phyloP scores from a whole-genome alignment of 1,140 invertebrate genomes.

The Diploscapter pachys region DNA sequence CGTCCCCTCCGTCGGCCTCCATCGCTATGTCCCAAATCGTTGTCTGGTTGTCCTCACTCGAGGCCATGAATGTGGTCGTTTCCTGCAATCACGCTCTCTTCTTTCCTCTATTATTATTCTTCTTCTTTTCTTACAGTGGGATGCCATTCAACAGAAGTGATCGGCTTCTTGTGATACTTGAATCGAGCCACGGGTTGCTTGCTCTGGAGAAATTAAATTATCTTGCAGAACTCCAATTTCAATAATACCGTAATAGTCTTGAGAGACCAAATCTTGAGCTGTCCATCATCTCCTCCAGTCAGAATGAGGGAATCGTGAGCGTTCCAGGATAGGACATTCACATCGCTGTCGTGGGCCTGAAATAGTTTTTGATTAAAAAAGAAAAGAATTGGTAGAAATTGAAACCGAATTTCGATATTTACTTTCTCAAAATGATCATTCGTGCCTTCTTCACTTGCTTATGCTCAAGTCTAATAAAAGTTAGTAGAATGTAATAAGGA shows the following conservation, averaged over 20 bases:
- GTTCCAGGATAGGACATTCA: slow-evolving; percentile 99
- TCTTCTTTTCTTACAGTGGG: slow-evolving; percentile 62
- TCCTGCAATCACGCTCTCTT: slow-evolving; percentile 64
- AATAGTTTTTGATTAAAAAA: background rate
- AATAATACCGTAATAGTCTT: slow-evolving; percentile 72
- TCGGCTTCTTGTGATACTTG: slow-evolving; percentile 83
- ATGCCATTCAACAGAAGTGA: slow-evolving; percentile 96
- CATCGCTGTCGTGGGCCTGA: slow-evolving; percentile 79
- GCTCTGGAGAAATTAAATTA: slow-evolving; percentile 41
- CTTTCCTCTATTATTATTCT: no score
- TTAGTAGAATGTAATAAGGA: no score
- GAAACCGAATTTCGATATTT: no score
- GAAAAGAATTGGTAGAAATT: background rate
- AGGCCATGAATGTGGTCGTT: slow-evolving; percentile 83
- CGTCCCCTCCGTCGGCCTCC: slow-evolving; percentile 62
- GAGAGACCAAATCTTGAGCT: slow-evolving; percentile 90
- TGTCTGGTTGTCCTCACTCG: slow-evolving; percentile 91
- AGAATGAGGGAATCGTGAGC: slow-evolving; percentile 80
- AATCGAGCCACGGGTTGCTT: slow-evolving; percentile 79
- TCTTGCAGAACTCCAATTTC: slow-evolving; percentile 16
- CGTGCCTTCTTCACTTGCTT: no score
- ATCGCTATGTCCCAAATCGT: slow-evolving; percentile 90
- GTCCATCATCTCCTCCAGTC: slow-evolving; percentile 91
- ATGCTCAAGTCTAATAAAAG: no score
- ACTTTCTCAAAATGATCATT: no score